Percentiles rank a stretch among this genome's conserved stretches.
Evolutionary conservation across 1,140 invertebrate genomes (phyloP).

Genomic region (Monochamus saltuarius): DNA sequence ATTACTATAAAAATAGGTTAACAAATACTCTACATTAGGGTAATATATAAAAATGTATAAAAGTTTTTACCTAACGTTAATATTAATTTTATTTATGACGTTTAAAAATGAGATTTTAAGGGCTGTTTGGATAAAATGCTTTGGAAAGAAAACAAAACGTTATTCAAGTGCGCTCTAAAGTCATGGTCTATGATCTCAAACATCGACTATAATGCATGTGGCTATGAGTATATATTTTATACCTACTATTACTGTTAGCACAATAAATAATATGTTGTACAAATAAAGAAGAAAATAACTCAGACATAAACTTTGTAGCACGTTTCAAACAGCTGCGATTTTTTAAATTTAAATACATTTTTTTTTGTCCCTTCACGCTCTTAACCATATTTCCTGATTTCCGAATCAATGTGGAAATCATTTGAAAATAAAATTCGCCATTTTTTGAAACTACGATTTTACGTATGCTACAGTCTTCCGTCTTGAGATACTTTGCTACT

Average conservation of each 20-base stretch:
- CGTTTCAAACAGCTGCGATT: not conserved
- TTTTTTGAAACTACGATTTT: slow-evolving; percentile 15
- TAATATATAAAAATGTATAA: slow-evolving; percentile 11
- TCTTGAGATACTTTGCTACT: slow-evolving; percentile 11
- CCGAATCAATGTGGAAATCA: too few species aligned
- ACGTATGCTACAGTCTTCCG: slow-evolving; percentile 11
- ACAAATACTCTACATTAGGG: not conserved
- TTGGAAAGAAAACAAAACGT: not conserved
- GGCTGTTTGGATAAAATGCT: slow-evolving; percentile 8
- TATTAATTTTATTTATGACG: slow-evolving; percentile 11
- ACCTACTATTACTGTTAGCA: not conserved
- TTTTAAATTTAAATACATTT: slow-evolving; percentile 13
- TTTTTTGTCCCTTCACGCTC: too few species aligned
- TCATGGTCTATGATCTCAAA: too few species aligned
- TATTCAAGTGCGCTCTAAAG: too few species aligned
- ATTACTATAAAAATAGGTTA: not conserved
- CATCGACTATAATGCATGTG: too few species aligned
- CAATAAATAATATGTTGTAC: slow-evolving; percentile 8
- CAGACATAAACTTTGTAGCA: not conserved
- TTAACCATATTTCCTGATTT: too few species aligned
- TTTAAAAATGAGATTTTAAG: slow-evolving; percentile 16
- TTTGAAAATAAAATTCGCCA: not conserved
- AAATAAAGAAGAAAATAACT: not conserved
- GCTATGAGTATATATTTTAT: too few species aligned
- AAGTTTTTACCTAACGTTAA: slow-evolving; percentile 8